phyloP scores from a whole-genome alignment of 2,888 invertebrate genomes.

The Apamea epomidion region DNA sequence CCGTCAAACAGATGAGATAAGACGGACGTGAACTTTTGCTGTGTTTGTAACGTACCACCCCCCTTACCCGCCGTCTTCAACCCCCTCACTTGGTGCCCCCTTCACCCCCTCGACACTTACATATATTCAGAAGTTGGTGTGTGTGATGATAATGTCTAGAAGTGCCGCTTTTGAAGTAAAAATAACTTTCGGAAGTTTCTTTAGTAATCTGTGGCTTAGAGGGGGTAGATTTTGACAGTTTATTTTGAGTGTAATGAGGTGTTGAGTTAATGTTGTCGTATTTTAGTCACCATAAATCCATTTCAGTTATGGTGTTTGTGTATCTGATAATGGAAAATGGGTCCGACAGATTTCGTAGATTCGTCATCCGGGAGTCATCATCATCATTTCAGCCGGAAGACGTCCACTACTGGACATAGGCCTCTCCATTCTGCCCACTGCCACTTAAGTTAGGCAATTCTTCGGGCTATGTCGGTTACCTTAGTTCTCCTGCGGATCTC shows the following conservation, averaged over 20 bases:
- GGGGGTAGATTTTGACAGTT: constrained; percentile 5
- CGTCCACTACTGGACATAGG: too few species aligned
- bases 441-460: too few species aligned
- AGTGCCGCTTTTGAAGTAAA: constrained; percentile 59
- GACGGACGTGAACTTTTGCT: constrained; percentile 88
- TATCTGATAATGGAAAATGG: not conserved
- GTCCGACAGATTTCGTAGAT: not conserved
- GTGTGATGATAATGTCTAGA: constrained; percentile 65
- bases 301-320: not conserved
- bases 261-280: not conserved
- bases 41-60: constrained; percentile 74
- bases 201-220: constrained; percentile 5
- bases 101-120: constrained; percentile 67
- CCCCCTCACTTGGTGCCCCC: constrained; percentile 52
- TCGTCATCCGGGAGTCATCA: not conserved
- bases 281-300: not conserved
- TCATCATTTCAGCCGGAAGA: too few species aligned
- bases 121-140: constrained; percentile 68
- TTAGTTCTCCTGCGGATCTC: too few species aligned
- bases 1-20: constrained; percentile 90
- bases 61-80: constrained; percentile 50
- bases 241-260: constrained; percentile 7
- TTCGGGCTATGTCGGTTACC: too few species aligned
- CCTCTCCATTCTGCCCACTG: too few species aligned
- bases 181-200: constrained; percentile 36